Conservation (phyloP, 2,888 invertebrate species). For the Spisula solida region DNA sequence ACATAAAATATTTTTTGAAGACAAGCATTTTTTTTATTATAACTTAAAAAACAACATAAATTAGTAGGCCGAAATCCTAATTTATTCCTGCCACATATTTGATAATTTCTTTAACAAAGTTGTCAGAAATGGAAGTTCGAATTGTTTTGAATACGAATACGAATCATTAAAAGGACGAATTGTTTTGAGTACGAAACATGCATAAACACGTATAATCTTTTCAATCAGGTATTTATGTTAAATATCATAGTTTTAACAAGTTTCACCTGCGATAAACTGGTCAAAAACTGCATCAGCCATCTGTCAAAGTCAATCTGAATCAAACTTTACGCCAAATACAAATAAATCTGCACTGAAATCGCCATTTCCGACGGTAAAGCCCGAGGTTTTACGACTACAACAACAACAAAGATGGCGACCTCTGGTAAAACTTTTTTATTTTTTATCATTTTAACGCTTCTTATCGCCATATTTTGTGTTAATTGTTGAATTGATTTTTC, state of each 20-base stretch:
- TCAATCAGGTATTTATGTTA: too few species aligned
- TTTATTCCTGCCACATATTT: too few species aligned
- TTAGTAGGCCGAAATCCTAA: too few species aligned
- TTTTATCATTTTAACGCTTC: not conserved
- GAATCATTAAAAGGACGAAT: not conserved
- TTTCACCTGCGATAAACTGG: slow-evolving; percentile 17
- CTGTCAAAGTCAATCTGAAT: not conserved
- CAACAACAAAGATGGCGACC: slow-evolving; percentile 24
- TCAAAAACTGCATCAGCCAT: slow-evolving; percentile 25
- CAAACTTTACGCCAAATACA: too few species aligned
- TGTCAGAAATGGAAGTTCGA: too few species aligned
- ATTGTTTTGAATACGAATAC: too few species aligned
- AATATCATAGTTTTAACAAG: too few species aligned
- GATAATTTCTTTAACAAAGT: too few species aligned
- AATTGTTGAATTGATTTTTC: not conserved
- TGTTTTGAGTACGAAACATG: not conserved
- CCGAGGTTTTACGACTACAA: not conserved
- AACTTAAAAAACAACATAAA: too few species aligned
- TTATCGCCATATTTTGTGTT: not conserved
- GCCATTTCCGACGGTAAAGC: not conserved
- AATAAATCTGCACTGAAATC: too few species aligned
- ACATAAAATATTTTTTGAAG: too few species aligned
- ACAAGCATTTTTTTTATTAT: too few species aligned
- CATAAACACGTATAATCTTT: not conserved
- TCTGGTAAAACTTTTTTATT: not conserved